phyloP scores from a whole-genome alignment of 1,140 invertebrate species.

The Plectrocnemia conspersa region DNA sequence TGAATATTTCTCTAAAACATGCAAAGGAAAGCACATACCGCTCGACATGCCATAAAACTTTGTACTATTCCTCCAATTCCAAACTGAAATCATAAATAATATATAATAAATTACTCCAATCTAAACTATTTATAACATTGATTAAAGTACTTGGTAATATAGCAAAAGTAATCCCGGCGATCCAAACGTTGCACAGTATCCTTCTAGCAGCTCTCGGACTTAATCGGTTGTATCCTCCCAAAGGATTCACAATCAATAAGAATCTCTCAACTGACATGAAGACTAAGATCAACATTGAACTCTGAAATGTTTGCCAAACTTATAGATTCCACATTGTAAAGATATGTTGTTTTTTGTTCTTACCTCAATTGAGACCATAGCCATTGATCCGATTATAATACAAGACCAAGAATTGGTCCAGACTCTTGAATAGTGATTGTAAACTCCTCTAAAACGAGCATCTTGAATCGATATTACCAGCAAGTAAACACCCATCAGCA shows the following conservation, averaged over 20 bases:
- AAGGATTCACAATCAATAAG: slow-evolving; percentile 64
- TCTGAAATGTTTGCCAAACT: too few relatives aligned
- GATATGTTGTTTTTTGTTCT: slow-evolving; percentile 38
- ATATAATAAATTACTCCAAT: neutral
- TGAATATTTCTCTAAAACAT: slow-evolving; percentile 65
- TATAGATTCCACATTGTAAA: too few relatives aligned
- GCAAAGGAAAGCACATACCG: slow-evolving; percentile 69
- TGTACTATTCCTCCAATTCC: slow-evolving; percentile 57
- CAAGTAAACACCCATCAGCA: slow-evolving; percentile 76
- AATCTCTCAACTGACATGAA: slow-evolving; percentile 75
- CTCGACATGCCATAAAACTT: slow-evolving; percentile 65
- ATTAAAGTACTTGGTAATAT: slow-evolving; percentile 55
- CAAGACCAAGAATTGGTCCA: slow-evolving; percentile 71
- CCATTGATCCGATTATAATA: slow-evolving; percentile 58
- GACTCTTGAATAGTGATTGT: slow-evolving; percentile 54
- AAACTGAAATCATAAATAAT: neutral
- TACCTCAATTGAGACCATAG: slow-evolving; percentile 67
- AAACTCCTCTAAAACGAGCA: slow-evolving; percentile 58
- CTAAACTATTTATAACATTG: neutral
- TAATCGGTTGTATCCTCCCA: slow-evolving; percentile 56
- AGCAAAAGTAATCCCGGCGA: slow-evolving; percentile 58
- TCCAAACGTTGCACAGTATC: slow-evolving; percentile 59
- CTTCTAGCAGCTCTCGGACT: slow-evolving; percentile 53
- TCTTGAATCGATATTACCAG: slow-evolving; percentile 67
- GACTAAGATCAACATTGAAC: slow-evolving; percentile 67